phyloP scores from a whole-genome alignment of 2,113 vertebrate genomes.

The Pelecanoides urinatrix region DNA sequence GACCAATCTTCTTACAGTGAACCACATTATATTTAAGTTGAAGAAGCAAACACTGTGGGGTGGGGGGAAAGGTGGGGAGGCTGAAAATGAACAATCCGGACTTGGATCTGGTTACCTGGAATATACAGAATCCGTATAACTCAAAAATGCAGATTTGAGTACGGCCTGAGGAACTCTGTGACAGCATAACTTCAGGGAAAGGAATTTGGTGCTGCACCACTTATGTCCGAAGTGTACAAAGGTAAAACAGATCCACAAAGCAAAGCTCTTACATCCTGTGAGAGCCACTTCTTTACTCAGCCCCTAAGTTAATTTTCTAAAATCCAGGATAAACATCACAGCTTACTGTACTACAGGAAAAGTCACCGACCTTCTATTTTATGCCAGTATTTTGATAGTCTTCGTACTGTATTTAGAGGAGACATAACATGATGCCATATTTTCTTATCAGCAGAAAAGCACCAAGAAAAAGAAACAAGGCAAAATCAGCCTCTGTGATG shows the following conservation, averaged over 20 bases:
- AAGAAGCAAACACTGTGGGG: neutral
- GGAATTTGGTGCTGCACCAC: neutral
- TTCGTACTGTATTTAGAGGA: neutral
- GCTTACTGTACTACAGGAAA: neutral
- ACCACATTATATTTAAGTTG: neutral
- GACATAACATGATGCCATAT: neutral
- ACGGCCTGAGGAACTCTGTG: neutral
- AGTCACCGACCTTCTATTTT: neutral
- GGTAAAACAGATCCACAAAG: neutral
- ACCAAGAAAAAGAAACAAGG: neutral
- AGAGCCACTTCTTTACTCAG: neutral
- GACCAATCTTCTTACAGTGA: neutral
- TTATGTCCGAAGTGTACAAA: neutral
- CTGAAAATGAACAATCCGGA: neutral
- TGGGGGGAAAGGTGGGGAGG: neutral
- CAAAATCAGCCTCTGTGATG: neutral
- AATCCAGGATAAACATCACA: neutral
- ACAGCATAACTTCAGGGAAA: neutral
- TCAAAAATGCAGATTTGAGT: neutral
- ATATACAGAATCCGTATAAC: neutral
- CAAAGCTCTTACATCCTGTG: neutral
- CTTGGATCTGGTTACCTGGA: neutral
- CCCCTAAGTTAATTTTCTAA: neutral
- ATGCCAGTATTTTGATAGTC: neutral
- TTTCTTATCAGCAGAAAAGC: neutral